Base-by-base conservation (phyloP, 2,888 invertebrate species). In the Selenia dentaria region DNA sequence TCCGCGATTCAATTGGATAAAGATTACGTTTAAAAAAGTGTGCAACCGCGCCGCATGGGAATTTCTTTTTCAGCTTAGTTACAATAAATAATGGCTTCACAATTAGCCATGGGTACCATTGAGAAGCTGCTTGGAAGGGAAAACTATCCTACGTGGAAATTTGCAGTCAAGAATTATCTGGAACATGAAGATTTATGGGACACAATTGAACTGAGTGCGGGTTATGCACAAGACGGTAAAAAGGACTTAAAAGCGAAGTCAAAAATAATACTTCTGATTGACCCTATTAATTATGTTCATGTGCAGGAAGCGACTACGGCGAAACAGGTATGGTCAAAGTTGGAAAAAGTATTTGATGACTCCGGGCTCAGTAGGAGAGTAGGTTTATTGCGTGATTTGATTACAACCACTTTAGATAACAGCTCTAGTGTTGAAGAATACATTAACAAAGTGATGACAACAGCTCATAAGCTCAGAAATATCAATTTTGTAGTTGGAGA, bases 111-210 rank as follows among this genome's bases (percentile, higher is more conserved):
- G 16, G 4, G 3, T 3, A 3, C 4, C 2, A 54, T 57, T n/a
- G 58, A 57, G 20, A 57, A 56, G 37, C 24, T 57, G 18, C 27
- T 11, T 0, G 57, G 54, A 26, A 39, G 61, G 36, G 58, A 57
- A 1, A 62, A 59, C 13, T 60, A 57, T 37, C 20, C 38, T 3
- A 56, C 54, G 0, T 61, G 60, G 59, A 53, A 35, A 20, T 61
- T 61, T 32, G 52, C 54, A 2, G 44, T 59, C 3, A 31, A 58
- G 40, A 47, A 55, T 3, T 58, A 48, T 20, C 32, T 58, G 3
- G 27, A 58, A 12, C 56, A 59, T 16, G 58, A 62, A 22, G 57
- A 60, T 0, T 38, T 59, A n/a, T 59, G 54, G 61, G n/a, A n/a
- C 6, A 55, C 49, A 2, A 8, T 27, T 1, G 22, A 14, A 13